Base-by-base conservation (phyloP, 2,888 invertebrate species). In the Tribolium freemani region DNA sequence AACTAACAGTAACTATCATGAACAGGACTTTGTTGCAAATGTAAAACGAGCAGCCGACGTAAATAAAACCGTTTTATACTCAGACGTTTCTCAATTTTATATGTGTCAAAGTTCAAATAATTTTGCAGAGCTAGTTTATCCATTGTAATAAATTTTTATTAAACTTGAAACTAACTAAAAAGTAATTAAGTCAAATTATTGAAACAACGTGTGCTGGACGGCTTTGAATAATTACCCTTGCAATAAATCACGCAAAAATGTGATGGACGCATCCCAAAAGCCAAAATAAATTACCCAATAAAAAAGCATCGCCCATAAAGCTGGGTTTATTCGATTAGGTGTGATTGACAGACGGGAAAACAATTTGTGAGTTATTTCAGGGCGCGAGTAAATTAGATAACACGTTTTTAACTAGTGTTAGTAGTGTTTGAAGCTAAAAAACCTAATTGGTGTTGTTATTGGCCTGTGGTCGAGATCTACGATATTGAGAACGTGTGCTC, bases 281-380 rank as follows among this genome's bases (percentile, higher is more conserved):
- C 46, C 20, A 20, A 45, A 60, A 48, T 26, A 48, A 69, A 60
- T 51, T 5, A 46, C 57, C 60, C 60, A 69, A 48, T 54, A 67
- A 67, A 67, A 16, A 46, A 56, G 30, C 63, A 21, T 13, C 56
- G 30, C 10, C 46, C 13, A 51, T 67, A 53, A 69, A 31, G 58
- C 53, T 44, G 11, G 13, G 30, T 50, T 68, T 30, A 58, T 60
- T 68, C 68, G 53, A 69, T 60, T 69, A 69, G 21, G 26, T 21
- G 38, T 69, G 69, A 69, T 69, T 69, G 69, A 69, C 69, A 60
- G 69, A 38, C 51, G 51, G 57, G 60, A 69, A 69, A 69, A 69
- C 60, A 69, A 53, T 60, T 60, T 69, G 51, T 60, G 69, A 69
- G 69, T 69, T 53, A 45, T 69, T 60, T 69, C 60, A 57, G 50